Conservation (phyloP, 1,140 invertebrate species). For the Physella acuta region DNA sequence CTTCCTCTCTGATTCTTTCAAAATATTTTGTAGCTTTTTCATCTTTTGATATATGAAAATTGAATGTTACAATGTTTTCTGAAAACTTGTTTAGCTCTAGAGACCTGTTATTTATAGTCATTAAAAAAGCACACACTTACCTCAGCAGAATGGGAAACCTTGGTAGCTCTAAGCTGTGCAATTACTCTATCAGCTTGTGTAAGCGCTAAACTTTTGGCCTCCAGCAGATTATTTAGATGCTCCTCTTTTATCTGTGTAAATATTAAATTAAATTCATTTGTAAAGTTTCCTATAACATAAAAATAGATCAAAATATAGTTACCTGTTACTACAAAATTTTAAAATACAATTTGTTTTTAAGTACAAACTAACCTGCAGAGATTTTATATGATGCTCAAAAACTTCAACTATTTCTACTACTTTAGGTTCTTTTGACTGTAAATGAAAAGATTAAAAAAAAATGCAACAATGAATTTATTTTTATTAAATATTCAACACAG, state of each 20-base stretch:
- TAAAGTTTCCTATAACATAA: too few species aligned
- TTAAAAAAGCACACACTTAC: conserved; percentile 30
- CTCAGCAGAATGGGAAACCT: conserved; percentile 57
- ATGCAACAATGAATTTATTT: not conserved
- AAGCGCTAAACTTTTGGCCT: conserved; percentile 56
- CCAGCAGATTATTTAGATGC: conserved; percentile 57
- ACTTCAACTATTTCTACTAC: conserved; percentile 57
- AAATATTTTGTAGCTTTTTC: conserved; percentile 46
- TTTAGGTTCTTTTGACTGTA: conserved; percentile 54
- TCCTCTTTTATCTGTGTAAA: conserved; percentile 55
- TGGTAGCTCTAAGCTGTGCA: conserved; percentile 50
- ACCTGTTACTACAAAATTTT: too few species aligned
- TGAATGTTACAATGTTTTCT: too few species aligned
- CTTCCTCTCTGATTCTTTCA: conserved; percentile 51
- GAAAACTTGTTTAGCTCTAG: too few species aligned
- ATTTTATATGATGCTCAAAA: conserved; percentile 58
- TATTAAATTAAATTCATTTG: not conserved
- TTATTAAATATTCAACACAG: too few species aligned
- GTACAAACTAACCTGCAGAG: conserved; percentile 52
- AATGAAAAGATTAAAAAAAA: conserved; percentile 18
- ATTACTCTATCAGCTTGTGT: conserved; percentile 57
- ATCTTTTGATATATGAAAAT: too few species aligned
- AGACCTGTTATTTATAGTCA: not conserved
- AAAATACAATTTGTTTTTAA: too few species aligned
- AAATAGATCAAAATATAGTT: too few species aligned